phyloP scores from a whole-genome alignment of 1,140 invertebrate species.

The Trichonephila clavipes region DNA sequence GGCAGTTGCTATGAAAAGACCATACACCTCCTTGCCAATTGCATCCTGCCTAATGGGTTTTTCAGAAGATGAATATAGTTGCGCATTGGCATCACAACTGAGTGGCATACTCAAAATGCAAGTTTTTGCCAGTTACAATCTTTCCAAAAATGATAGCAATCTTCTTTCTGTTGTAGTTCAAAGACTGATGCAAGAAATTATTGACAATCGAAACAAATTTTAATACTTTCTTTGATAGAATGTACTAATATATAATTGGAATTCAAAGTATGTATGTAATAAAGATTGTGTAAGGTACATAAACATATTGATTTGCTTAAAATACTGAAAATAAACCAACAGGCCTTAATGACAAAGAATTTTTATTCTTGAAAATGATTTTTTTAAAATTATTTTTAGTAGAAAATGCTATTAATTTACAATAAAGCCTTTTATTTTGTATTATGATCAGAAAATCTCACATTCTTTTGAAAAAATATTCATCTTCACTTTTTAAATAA shows the following conservation, averaged over 20 bases:
- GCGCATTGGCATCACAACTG: conserved; percentile 44
- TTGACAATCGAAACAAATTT: conserved; percentile 46
- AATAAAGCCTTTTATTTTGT: too few relatives aligned
- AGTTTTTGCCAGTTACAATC: conserved; percentile 75
- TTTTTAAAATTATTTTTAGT: too few relatives aligned
- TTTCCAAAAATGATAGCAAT: conserved; percentile 27
- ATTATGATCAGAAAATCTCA: too few relatives aligned
- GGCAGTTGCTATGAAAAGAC: conserved; percentile 58
- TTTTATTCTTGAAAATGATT: too few relatives aligned
- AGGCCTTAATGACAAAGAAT: too few relatives aligned
- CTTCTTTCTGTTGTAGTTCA: not conserved
- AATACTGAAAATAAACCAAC: too few relatives aligned
- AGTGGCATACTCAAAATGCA: conserved; percentile 66
- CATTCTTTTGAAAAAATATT: too few relatives aligned
- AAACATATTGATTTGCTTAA: too few relatives aligned
- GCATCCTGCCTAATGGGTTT: conserved; percentile 48
- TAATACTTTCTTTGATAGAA: not conserved
- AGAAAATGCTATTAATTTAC: too few relatives aligned
- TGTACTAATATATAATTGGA: not conserved
- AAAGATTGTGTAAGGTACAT: too few relatives aligned
- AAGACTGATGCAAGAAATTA: conserved; percentile 60
- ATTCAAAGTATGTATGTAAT: not conserved
- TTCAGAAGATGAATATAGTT: conserved; percentile 24
- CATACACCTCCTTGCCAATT: conserved; percentile 12
- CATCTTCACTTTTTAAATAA: not conserved